Percentiles rank a stretch among this genome's conserved stretches.
Conservation (phyloP, 2,797 vertebrate species). For the Myripristis jacobus region DNA sequence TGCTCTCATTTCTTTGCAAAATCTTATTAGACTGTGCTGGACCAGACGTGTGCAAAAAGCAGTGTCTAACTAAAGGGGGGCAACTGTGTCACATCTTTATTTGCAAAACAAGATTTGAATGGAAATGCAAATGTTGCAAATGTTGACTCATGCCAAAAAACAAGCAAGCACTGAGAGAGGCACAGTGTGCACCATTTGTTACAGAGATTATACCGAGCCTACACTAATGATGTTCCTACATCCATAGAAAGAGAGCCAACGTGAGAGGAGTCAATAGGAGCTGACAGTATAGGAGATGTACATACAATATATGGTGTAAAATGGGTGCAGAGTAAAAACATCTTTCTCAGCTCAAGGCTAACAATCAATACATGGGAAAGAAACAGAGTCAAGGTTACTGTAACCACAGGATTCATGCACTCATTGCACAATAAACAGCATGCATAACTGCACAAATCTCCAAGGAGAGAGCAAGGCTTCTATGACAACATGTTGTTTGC, state of each 20-base stretch:
- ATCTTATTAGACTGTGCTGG: too few species aligned
- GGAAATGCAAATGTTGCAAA: constrained; percentile 24
- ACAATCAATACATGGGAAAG: not conserved
- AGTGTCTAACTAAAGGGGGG: not conserved
- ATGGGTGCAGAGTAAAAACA: not conserved
- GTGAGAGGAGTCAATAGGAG: not conserved
- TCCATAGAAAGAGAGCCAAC: not conserved
- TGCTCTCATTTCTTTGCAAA: too few species aligned
- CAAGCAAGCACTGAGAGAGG: constrained; percentile 5
- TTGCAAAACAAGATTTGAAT: constrained; percentile 25
- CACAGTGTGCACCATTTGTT: not conserved
- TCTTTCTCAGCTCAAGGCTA: constrained; percentile 8
- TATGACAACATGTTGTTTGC: constrained; percentile 39
- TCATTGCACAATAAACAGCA: constrained; percentile 28
- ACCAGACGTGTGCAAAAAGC: not conserved
- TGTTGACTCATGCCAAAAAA: constrained; percentile 11
- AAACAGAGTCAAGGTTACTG: not conserved
- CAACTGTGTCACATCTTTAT: constrained; percentile 16
- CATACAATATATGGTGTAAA: not conserved
- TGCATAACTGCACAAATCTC: constrained; percentile 12
- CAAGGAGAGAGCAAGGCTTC: constrained; percentile 42
- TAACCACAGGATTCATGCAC: constrained; percentile 13
- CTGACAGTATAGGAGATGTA: not conserved
- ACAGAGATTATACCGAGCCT: not conserved
- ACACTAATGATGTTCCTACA: not conserved